Conservation (phyloP, 1,140 invertebrate genomes). For the Pseudomyrmex dendroicus region DNA sequence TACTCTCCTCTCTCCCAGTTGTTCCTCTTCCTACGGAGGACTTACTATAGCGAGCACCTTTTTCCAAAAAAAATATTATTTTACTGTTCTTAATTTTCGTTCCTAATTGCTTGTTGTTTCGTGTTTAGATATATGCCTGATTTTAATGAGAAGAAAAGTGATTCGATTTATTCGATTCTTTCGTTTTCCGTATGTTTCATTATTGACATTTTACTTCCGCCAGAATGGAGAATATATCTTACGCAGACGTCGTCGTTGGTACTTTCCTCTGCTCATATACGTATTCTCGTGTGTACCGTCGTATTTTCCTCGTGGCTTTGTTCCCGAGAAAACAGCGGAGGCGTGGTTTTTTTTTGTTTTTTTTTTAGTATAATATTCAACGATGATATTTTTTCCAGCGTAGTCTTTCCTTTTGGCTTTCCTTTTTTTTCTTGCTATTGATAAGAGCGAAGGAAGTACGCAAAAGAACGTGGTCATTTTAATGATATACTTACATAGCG, state of each 20-base stretch:
- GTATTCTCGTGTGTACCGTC: conserved; percentile 20
- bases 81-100: conserved; percentile 42
- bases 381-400: conserved; percentile 35
- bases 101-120: conserved; percentile 66
- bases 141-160: conserved; percentile 62
- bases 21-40: neutral
- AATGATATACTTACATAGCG: conserved; percentile 13
- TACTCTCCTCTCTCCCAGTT: neutral
- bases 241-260: conserved; percentile 13
- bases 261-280: conserved; percentile 35
- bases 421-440: neutral
- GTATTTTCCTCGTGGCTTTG: conserved; percentile 20
- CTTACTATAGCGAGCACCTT: neutral
- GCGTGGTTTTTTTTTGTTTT: too few relatives aligned
- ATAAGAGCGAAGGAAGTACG: conserved; percentile 27
- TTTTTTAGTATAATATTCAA: conserved; percentile 27
- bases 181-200: conserved; percentile 2
- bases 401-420: neutral
- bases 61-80: conserved; percentile 23
- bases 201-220: conserved; percentile 46
- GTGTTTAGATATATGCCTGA: conserved; percentile 68
- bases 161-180: conserved; percentile 31
- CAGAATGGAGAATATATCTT: conserved; percentile 44
- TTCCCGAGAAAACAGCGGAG: conserved; percentile 8
- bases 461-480: conserved; percentile 17